Base-by-base conservation (phyloP, 2,113 vertebrate species). In the Scalopus aquaticus region DNA sequence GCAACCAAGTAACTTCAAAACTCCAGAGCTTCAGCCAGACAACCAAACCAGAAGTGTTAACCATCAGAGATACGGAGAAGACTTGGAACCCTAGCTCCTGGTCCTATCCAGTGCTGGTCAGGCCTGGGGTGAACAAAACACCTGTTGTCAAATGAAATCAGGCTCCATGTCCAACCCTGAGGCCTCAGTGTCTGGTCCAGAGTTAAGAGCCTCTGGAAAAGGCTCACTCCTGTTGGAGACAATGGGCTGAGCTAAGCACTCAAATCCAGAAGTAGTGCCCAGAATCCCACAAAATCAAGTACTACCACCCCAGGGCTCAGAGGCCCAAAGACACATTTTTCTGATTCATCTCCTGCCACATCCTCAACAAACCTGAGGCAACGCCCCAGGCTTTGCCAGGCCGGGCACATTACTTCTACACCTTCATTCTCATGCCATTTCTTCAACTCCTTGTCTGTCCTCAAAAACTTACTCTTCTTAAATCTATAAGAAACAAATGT, bases 1-100 rank as follows among this genome's bases (percentile, higher is more conserved):
- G 86, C 42, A 92, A 67, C 58, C 69, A 80, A 81, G 67, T 44
- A 84, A 92, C 83, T 91, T 94, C 64, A 96, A 79, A 94, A 89
- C 70, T 73, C 81, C 84, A 95, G 69, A 70, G 70, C 56, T 88
- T 67, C 42, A 44, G 65, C 56, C 76, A 93, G 76, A 90, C 65
- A 86, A n/a, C 46, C n/a, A 78, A 76, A 67, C 16, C 16, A 88
- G 78, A 12, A 81, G 4, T 79, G 22, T 79, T 87, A 93, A 90
- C 65, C 60, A 85, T 56, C 19, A 94, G 20, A 87, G 56, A 90
- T 24, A 46, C 5, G 2, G 17, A 54, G 26, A 37, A 65, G 67
- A 46, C 77, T 12, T 19, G 30, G 42, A 81, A n/a, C 39, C 42
- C 69, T 35, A 1, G 37, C 9, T 54, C 5, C 77, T 2, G 9